Percentiles rank a stretch among this genome's conserved stretches.
Conservation (phyloP, 1,140 invertebrate genomes). For the Ostrea denselamellosa region DNA sequence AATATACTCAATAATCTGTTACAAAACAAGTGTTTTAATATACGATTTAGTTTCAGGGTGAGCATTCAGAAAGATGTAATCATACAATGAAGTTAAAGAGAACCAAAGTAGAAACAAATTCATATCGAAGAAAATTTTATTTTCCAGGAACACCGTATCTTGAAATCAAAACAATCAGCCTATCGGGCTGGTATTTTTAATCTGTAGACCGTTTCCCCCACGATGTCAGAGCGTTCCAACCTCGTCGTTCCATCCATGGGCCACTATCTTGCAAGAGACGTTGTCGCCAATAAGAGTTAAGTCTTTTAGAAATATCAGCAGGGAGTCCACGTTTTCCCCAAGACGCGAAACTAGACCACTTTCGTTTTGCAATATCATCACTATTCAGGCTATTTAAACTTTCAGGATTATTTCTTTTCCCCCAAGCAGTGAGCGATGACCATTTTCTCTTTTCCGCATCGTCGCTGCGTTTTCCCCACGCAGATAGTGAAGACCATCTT, state of each 20-base stretch:
- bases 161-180: background rate
- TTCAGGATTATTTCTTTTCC: background rate
- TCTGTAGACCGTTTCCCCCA: background rate
- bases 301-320: conserved; percentile 2
- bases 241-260: conserved; percentile 22
- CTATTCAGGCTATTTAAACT: background rate
- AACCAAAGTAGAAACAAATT: background rate
- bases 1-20: no score
- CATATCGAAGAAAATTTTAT: background rate
- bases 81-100: background rate
- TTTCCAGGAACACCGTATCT: background rate
- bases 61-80: background rate
- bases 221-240: background rate
- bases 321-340: conserved; percentile 12
- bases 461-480: conserved; percentile 12
- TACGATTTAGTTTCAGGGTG: background rate
- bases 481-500: conserved; percentile 12
- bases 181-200: background rate
- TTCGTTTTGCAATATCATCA: conserved; percentile 19
- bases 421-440: conserved; percentile 10
- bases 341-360: conserved; percentile 8
- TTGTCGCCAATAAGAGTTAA: background rate
- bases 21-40: background rate
- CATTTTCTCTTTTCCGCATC: background rate
- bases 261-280: background rate